Percentiles rank a stretch among this genome's conserved stretches.
Conservation (phyloP, 2,888 invertebrate species). For the Volucella inanis region DNA sequence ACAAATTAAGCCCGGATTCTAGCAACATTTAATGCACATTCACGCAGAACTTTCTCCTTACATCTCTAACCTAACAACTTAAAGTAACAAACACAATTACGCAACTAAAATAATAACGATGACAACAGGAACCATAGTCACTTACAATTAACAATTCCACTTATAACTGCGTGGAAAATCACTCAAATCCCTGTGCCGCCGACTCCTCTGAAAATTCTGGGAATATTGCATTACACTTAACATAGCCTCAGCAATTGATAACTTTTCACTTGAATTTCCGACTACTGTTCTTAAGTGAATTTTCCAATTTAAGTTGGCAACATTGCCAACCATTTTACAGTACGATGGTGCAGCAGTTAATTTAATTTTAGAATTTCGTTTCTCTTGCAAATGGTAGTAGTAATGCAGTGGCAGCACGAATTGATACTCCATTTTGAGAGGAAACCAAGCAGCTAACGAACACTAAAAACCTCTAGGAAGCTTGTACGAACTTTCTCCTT, state of each 20-base stretch:
- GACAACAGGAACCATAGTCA: not conserved
- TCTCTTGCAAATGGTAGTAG: slow-evolving; percentile 5
- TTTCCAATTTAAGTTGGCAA: slow-evolving; percentile 56
- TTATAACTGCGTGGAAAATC: slow-evolving; percentile 16
- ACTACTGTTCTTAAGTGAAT: slow-evolving; percentile 59
- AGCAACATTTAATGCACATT: not conserved
- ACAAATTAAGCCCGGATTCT: no score
- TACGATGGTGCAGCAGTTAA: slow-evolving; percentile 37
- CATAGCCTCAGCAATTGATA: not conserved
- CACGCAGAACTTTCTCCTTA: not conserved
- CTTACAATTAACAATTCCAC: slow-evolving; percentile 28
- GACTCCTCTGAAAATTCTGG: slow-evolving; percentile 1
- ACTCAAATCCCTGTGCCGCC: slow-evolving; percentile 14
- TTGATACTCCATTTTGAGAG: slow-evolving; percentile 13
- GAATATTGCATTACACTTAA: slow-evolving; percentile 50
- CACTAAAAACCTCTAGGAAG: not conserved
- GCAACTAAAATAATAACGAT: not conserved
- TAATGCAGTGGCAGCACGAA: not conserved
- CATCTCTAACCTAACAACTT: not conserved
- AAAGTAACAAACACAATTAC: not conserved
- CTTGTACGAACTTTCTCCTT: not conserved
- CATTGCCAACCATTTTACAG: slow-evolving; percentile 30
- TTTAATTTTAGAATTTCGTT: slow-evolving; percentile 56
- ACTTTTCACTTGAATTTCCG: not conserved
- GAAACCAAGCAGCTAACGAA: not conserved